Base-by-base conservation (phyloP, 1,140 invertebrate species). In the Melipona quadrifasciata region DNA sequence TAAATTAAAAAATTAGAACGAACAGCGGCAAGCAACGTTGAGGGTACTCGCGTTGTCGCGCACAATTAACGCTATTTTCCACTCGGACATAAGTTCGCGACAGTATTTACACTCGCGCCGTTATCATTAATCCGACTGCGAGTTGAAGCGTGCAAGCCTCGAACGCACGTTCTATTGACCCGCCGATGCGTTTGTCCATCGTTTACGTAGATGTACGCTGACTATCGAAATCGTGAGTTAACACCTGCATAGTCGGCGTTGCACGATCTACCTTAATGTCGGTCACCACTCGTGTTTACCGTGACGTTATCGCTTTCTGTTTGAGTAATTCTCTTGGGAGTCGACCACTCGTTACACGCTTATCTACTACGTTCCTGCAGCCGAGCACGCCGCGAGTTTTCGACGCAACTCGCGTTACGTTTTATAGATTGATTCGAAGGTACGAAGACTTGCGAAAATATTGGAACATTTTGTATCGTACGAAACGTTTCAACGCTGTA, bases 291-390 rank as follows among this genome's bases (percentile, higher is more conserved):
- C 84, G 67, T 67, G 67, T 85, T 88, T 77, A 80, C 51, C 65
- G 51, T 53, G 27, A 55, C 64, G 55, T 85, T 88, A 82, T 88
- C 86, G 61, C 80, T 88, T 80, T 73, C 70, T 82, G 57, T 87
- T 84, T 68, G 73, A 87, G 65, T 85, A 85, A 85, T 82, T 82
- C 8, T 27, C 34, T 34, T 47, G 53, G 51, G 51, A 72, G 27
- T 79, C 64, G n/a, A 12, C 31, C 8, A 34, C 27, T 19, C 58
- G 31, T 27, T 34, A 27, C 68, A 53, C 70, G 68, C 4, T n/a
- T 5, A 8, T 27, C 12, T 8, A 64, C n/a, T 27, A 1, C 14
- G n/a, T 27, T 27, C 39, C 5, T 39, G 39, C 5, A 39, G 8
- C 39, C 39, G 39, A 39, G 39, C 8, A 10, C 8, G 39, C 8